Base-by-base conservation (phyloP, 30 jellyfish, hydroid and myxozoan species). In the Cassiopea andromeda region DNA sequence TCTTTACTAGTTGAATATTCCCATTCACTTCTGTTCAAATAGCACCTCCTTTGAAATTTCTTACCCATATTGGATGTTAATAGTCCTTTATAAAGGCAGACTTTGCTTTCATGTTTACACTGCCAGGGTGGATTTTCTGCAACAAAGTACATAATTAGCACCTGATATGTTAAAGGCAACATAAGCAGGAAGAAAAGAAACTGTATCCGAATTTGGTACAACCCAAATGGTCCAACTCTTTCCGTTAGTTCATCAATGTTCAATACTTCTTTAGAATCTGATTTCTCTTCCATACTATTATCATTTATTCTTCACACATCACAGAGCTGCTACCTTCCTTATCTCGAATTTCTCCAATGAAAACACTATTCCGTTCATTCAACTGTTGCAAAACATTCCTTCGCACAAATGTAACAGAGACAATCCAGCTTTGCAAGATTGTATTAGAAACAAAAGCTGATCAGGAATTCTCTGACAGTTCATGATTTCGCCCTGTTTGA, bases 91-190 rank as follows among this genome's bases (percentile, higher is more conserved):
- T 45, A 43, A 1, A 27, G 64, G 60, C 98, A 92, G 7, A 27
- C 47, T 48, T 69, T 64, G 90, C 95, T 92, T 77, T 89, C 93
- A 13, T 80, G 70, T 64, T 50, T 84, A 73, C 98, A 93, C 7
- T 54, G 85, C 98, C 98, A 93, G 7, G 98, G 95, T 1, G 97
- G 98, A 67, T 93, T 81, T 57, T 88, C 91, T 8, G 87, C 97
- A 50, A 73, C 98, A 70, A 88, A 93, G 70, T 93, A 93, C 97
- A 85, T 77, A 1, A 89, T 93, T 79, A 93, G 75, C 9, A 93
- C 93, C 54, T 87, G 98, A 46, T 81, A 92, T 12, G 98, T 85
- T 7, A 90, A 18, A 7, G 96, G 93, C 69, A 87, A 54, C 96
- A 93, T 88, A 48, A 93, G 88, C 27, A 93, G 66, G 7, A 84